Conservation (phyloP, 2,888 invertebrate species). For the Phengaris alcon region DNA sequence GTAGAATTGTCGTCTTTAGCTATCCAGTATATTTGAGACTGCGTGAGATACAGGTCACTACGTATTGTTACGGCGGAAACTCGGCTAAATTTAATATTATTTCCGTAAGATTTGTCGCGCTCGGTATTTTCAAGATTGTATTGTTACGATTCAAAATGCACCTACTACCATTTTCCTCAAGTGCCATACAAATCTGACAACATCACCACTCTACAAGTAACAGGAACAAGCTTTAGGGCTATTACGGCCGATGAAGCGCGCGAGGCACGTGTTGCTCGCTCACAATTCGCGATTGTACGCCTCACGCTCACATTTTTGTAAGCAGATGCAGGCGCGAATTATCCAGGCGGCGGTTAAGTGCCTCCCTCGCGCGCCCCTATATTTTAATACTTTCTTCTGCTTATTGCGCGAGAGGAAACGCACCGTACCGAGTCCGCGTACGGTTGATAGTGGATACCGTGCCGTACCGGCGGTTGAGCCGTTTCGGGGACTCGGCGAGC, state of each 20-base stretch:
- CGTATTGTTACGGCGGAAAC: too few species aligned
- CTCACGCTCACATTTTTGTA: neutral
- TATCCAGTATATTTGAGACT: too few species aligned
- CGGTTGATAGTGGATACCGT: neutral
- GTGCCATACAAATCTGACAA: neutral
- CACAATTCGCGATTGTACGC: neutral
- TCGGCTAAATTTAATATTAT: too few species aligned
- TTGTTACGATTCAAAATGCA: neutral
- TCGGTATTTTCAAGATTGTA: too few species aligned
- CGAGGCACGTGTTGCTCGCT: constrained; percentile 3
- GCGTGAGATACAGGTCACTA: too few species aligned
- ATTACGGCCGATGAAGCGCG: neutral
- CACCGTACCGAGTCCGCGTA: neutral
- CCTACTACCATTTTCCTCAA: neutral
- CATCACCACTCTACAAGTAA: neutral
- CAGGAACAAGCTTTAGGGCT: neutral
- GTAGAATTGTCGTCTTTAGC: too few species aligned
- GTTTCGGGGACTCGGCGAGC: neutral
- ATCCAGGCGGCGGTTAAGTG: constrained; percentile 27
- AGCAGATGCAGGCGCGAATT: constrained; percentile 18
- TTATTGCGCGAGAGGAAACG: neutral
- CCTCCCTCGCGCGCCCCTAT: constrained; percentile 19
- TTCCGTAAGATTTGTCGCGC: too few species aligned
- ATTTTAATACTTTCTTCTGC: constrained; percentile 28
- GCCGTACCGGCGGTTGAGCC: neutral